phyloP scores from a whole-genome alignment of 2,113 vertebrate genomes.

The Anarhynchus alexandrinus region DNA sequence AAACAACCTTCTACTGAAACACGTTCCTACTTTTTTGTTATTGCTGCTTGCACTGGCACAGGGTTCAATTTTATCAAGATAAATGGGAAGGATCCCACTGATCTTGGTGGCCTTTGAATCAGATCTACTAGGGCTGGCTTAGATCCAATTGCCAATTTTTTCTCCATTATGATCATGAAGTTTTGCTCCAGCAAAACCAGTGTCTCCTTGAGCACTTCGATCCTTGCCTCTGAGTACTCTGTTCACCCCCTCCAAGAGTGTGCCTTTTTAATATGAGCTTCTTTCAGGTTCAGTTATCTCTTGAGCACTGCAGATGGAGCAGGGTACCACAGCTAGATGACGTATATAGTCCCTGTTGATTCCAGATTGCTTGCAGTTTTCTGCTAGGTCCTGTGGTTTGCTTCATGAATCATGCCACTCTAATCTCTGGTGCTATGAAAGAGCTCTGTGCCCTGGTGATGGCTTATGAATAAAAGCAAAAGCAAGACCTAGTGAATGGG shows the following conservation, averaged over 20 bases:
- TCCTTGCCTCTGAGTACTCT: background rate
- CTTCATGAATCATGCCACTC: background rate
- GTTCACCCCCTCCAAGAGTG: background rate
- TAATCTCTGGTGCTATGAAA: background rate
- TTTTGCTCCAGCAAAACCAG: background rate
- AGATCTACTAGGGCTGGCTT: background rate
- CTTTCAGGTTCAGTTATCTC: background rate
- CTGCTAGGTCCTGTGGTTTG: background rate
- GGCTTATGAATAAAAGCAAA: background rate
- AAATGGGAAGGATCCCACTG: background rate
- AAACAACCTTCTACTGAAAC: background rate
- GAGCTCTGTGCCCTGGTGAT: background rate
- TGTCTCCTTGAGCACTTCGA: background rate
- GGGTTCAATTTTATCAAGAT: background rate
- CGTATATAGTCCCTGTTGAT: background rate
- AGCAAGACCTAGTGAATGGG: background rate
- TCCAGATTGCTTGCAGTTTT: slow-evolving; percentile 18
- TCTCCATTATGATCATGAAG: background rate
- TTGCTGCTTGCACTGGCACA: background rate
- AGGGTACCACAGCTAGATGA: background rate
- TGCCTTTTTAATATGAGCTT: background rate
- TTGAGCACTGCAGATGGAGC: background rate
- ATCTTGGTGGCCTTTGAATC: background rate
- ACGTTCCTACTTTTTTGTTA: background rate
- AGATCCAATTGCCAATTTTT: background rate